phyloP scores from a whole-genome alignment of 2,888 invertebrate species.

The Agrotis clavis region DNA sequence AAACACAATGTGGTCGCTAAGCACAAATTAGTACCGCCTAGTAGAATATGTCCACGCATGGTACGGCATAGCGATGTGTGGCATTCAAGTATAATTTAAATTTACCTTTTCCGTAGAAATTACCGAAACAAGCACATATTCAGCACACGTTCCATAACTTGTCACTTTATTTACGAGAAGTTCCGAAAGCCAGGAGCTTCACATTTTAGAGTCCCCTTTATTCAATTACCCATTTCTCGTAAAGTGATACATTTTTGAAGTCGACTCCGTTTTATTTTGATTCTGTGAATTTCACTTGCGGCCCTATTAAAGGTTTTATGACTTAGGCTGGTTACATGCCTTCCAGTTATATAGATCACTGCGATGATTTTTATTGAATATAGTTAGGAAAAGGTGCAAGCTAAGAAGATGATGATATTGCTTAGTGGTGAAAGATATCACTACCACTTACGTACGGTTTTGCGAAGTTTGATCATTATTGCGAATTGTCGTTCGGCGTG shows the following conservation, averaged over 20 bases:
- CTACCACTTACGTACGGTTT: too few relatives aligned
- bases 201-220: conserved; percentile 48
- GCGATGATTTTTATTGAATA: neutral
- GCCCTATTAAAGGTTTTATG: conserved; percentile 62
- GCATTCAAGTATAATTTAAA: too few relatives aligned
- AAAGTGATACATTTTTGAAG: conserved; percentile 62
- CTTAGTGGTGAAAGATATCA: too few relatives aligned
- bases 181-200: conserved; percentile 25
- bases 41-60: too few relatives aligned
- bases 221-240: conserved; percentile 57
- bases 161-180: conserved; percentile 46
- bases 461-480: too few relatives aligned
- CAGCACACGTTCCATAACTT: conserved; percentile 38
- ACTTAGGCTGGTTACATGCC: conserved; percentile 34
- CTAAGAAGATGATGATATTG: too few relatives aligned
- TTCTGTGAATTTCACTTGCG: conserved; percentile 61
- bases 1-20: too few relatives aligned
- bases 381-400: too few relatives aligned
- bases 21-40: neutral
- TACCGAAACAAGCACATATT: conserved; percentile 1
- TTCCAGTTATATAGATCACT: neutral
- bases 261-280: conserved; percentile 60
- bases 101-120: neutral
- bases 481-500: too few relatives aligned
- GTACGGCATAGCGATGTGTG: too few relatives aligned